Base-by-base conservation (phyloP, 2,888 invertebrate species). In the Drosophila greeni region DNA sequence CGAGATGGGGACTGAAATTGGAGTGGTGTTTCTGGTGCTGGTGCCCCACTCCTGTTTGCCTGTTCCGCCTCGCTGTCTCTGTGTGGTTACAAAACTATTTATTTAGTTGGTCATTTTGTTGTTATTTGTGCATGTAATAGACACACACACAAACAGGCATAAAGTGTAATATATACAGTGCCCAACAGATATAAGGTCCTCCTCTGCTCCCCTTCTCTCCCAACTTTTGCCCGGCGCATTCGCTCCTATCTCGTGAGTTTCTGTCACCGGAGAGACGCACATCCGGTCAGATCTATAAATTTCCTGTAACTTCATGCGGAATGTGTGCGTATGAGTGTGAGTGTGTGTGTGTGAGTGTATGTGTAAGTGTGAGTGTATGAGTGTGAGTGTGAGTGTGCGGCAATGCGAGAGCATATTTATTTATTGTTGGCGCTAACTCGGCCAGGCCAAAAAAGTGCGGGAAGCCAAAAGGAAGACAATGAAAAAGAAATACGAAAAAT, bases 41-140 rank as follows among this genome's bases (percentile, higher is more conserved):
- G 20, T 18, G 18, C 23, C 39, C 12, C 24, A 31, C 26, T 55
- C 51, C 52, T 47, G 56, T 40, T 45, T 36, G 40, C 59, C 37
- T 55, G 40, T 49, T 51, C 34, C 55, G 34, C 60, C 59, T 12
- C 59, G 12, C 76, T 80, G 77, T 68, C 72, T 69, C 53, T 59
- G 66, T 79, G 76, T 72, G 80, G 80, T 72, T 80, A 70, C 66
- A 77, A 82, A 84, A 82, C 84, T 84, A 82, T 82, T 82, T 82
- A 82, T 82, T 80, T 80, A 82, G 81, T 80, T 82, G 84, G 77
- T 75, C 82, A 82, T 77, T 84, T 81, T 82, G 76, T 70, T 82
- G 74, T 77, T 75, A 77, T 77, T 82, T 81, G 82, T 81, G 82
- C 79, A 75, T 84, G 80, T 80, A 82, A 82, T 84, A 80, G 80